Evolutionary conservation across 2,113 vertebrate species (phyloP), one percentile per base, ranked within the genome.

Genomic region (Mystacornis crossleyi): DNA sequence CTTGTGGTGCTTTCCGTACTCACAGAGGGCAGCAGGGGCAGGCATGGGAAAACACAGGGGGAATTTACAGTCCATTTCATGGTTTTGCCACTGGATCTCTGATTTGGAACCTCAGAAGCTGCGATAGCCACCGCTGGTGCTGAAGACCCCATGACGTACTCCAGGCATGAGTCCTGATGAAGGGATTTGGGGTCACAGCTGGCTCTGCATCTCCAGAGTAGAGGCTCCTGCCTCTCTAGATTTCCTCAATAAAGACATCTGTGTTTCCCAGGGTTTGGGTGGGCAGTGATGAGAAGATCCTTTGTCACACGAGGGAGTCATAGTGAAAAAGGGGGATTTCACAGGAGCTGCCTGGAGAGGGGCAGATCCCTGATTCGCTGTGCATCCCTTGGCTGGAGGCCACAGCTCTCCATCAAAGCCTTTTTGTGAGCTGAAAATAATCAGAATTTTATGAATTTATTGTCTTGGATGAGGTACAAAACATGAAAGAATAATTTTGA

Each of bases 1-100:
- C n/a, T 42, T 3, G 3, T 0, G 8, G 81, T 65, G 45, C 58
- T 89, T 89, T 92, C 85, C 2, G 0, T 18, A 0, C 80, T 50
- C 86, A 20, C 33, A 53, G 31, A 23, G 2, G 33, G 74, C 45
- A 60, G n/a, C 8, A 75, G 45, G 58, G 74, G 2, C 53, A 54
- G 28, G 14, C 43, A 13, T 43, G 83, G 86, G 82, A 94, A 88
- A 91, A 42, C 14, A 89, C 65, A 3, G 40, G 28, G 66, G 58
- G 31, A 53, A 69, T 80, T 92, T 13, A 60, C 38, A 23, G 8
- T 4, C 40, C 14, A 4, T n/a, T 31, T 9, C 53, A 19, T 11
- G 45, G 15, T 40, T 62, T 81, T 83, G 28, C n/a, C 24, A 12
- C 26, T 36, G 4, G 15, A 45, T 61, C 75, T 47, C 51, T 61